phyloP scores from a whole-genome alignment of 1,140 invertebrate species.

The Drosophila leontia region DNA sequence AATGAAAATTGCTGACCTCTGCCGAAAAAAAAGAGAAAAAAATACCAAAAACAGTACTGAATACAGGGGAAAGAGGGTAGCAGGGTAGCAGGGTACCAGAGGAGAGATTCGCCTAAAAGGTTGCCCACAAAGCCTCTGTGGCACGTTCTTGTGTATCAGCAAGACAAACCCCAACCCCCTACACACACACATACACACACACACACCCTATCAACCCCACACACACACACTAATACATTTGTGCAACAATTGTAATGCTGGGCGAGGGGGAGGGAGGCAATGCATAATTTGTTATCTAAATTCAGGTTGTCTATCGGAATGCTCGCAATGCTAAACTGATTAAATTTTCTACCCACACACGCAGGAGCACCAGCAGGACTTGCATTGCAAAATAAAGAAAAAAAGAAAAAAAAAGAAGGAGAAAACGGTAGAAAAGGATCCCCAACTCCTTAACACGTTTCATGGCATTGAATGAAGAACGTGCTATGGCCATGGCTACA shows the following conservation, averaged over 20 bases:
- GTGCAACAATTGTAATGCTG: slow-evolving; percentile 67
- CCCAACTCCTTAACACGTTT: slow-evolving; percentile 75
- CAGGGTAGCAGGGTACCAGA: no score
- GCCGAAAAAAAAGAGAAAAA: slow-evolving; percentile 20
- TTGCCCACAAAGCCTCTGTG: slow-evolving; percentile 46
- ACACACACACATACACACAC: slow-evolving; percentile 9
- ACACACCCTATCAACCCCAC: neutral
- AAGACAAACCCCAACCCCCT: slow-evolving; percentile 7
- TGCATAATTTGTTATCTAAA: slow-evolving; percentile 83
- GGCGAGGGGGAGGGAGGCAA: slow-evolving; percentile 9
- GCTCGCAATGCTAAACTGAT: slow-evolving; percentile 71
- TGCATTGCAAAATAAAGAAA: slow-evolving; percentile 66
- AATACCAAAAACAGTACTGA: neutral
- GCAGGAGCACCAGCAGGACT: slow-evolving; percentile 24
- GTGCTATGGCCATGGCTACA: slow-evolving; percentile 54
- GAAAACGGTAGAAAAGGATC: slow-evolving; percentile 15
- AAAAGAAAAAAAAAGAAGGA: neutral
- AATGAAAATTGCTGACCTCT: slow-evolving; percentile 81
- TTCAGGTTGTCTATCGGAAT: slow-evolving; percentile 75
- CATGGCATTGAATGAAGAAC: slow-evolving; percentile 71
- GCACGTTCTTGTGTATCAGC: slow-evolving; percentile 40
- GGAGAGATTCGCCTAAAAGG: slow-evolving; percentile 42
- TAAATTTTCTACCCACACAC: slow-evolving; percentile 61
- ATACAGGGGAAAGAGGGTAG: neutral
- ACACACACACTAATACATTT: neutral